Percentiles rank a stretch among this genome's conserved stretches.
Evolutionary conservation across 2,797 vertebrate genomes (phyloP).

Genomic region (Gymnoscopelus microlampas): DNA sequence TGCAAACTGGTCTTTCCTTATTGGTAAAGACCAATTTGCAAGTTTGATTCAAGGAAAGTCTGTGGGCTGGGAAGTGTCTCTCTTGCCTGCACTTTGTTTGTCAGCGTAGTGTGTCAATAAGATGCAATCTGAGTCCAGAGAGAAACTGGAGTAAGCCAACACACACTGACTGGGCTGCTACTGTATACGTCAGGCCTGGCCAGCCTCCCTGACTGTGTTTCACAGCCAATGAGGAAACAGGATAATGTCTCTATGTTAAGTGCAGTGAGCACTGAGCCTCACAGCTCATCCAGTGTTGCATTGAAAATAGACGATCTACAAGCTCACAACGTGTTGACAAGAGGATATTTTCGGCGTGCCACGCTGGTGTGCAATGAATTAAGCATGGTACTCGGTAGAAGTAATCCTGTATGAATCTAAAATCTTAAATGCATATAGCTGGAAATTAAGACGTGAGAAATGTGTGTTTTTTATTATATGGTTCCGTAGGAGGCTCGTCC

Average conservation of each 20-base stretch:
- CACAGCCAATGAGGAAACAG: slow-evolving; percentile 59
- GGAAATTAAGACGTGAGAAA: not conserved
- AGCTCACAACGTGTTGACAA: too few species aligned
- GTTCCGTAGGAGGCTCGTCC: not conserved
- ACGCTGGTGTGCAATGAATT: too few species aligned
- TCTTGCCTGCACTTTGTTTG: slow-evolving; percentile 46
- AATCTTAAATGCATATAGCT: not conserved
- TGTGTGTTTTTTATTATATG: not conserved
- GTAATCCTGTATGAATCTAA: not conserved
- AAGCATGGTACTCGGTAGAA: not conserved
- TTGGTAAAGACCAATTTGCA: too few species aligned
- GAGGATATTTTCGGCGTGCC: too few species aligned
- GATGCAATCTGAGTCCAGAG: slow-evolving; percentile 60
- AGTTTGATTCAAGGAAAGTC: not conserved
- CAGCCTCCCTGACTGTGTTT: slow-evolving; percentile 50
- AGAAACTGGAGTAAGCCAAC: slow-evolving; percentile 63
- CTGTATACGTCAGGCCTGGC: slow-evolving; percentile 34
- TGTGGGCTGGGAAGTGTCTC: slow-evolving; percentile 10
- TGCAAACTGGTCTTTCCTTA: too few species aligned
- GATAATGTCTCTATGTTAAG: slow-evolving; percentile 44
- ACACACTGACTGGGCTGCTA: slow-evolving; percentile 39
- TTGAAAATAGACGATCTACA: too few species aligned
- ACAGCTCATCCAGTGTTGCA: slow-evolving; percentile 15
- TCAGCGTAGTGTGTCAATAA: slow-evolving; percentile 49
- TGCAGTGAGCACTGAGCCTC: not conserved